A percentile compares a stretch with the other conserved stretches of the same genome.
These are phyloP conservation scores for Emberiza fucata DNA, from an alignment of 2,113 vertebrate species.

Conservation along the genomic window DNA sequence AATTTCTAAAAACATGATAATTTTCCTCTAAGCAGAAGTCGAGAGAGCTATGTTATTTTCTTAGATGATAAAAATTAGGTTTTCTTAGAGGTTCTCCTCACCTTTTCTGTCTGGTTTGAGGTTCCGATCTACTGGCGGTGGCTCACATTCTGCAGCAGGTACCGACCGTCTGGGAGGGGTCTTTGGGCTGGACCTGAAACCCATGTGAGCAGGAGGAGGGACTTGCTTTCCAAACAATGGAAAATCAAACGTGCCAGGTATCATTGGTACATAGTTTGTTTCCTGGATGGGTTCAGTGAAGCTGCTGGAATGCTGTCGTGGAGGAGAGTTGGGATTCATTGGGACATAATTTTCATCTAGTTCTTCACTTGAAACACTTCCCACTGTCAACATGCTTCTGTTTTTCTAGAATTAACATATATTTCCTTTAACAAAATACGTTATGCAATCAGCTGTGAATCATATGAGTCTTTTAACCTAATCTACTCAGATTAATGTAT, in stretches of 20 bases:
- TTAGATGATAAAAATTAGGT: background rate
- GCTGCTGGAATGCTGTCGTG: conserved; percentile 90
- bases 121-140: conserved; percentile 94
- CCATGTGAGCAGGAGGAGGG: conserved; percentile 97
- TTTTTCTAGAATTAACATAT: conserved; percentile 86
- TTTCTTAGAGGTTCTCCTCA: conserved; percentile 63
- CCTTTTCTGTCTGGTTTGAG: conserved; percentile 99
- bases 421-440: conserved; percentile 68
- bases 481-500: conserved; percentile 11
- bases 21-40: background rate
- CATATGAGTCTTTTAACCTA: conserved; percentile 30
- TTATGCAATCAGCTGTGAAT: conserved; percentile 46
- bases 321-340: conserved; percentile 96
- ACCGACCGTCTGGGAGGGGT: conserved; percentile 91
- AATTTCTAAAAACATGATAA: background rate
- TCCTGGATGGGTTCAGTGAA: conserved; percentile 89
- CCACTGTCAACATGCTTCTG: conserved; percentile 89
- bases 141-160: conserved; percentile 87
- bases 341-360: conserved; percentile 97
- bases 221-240: conserved; percentile 96
- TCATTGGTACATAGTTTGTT: conserved; percentile 98
- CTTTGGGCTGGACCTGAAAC: conserved; percentile 95
- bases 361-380: conserved; percentile 89
- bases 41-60: background rate
- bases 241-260: conserved; percentile 94